Base-by-base conservation (phyloP, 64 coral and sea anemone genomes). In the Catalaphyllia jardinei region DNA sequence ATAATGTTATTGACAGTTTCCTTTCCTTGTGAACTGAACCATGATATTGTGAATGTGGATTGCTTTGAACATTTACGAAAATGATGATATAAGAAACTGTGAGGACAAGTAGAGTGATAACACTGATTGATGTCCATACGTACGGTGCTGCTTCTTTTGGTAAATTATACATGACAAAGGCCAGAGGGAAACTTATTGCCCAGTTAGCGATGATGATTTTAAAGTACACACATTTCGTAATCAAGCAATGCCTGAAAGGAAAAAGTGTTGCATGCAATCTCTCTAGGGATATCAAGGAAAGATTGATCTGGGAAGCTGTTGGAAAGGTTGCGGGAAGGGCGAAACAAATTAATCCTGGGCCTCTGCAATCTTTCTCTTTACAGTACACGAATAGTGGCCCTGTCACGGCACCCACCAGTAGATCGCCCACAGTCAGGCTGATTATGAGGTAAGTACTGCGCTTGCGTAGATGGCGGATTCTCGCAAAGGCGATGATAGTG, bases 1-100 rank as follows among this genome's bases (percentile, higher is more conserved):
- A 85, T 28, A 85, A 51, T 9, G 81, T 85, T 2, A 85, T 20
- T 27, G 81, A n/a, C 2, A 85, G 63, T 50, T 85, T 69, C 35
- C 35, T 69, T 13, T 85, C 38, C 2, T 49, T 51, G 35, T 2
- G 8, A 49, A 42, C 1, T 49, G 74, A 50, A 9, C 74, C 35
- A 77, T 11, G 14, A 2, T 42, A 4, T 24, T 7, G 74, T 9
- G 74, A 77, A 18, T n/a, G 39, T 52, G 35, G 42, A 18, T 24
- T 42, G 4, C 35, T 50, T 77, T 51, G 33, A 10, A 77, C 35
- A 42, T 46, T 77, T 77, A 50, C 1, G 9, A 77, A 10, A 9
- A 77, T 50, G 5, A 49, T 51, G 18, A 50, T 10, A 50, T 77
- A 24, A 24, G 74, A 77, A 10, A 77, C 38, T 6, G 74, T 24